These are phyloP conservation scores for Neogale vison DNA, from an alignment of 2,113 vertebrate genomes.

Conservation along the genomic window DNA sequence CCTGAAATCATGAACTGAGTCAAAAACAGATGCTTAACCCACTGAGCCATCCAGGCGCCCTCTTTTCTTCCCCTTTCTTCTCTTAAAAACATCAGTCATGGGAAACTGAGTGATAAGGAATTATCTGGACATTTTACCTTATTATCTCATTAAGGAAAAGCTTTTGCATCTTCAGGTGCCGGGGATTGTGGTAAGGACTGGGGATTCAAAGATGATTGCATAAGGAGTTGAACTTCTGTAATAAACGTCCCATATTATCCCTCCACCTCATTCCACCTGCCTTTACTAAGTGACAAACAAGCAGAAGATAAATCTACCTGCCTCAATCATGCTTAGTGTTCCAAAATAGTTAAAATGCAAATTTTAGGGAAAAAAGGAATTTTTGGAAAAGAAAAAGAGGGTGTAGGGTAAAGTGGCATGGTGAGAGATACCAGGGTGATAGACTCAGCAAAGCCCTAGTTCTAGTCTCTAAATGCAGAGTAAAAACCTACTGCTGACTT, in stretches of 20 bases:
- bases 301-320: background rate
- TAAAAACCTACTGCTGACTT: background rate
- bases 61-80: background rate
- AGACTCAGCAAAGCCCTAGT: background rate
- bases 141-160: background rate
- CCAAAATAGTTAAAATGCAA: background rate
- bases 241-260: background rate
- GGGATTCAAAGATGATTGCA: background rate
- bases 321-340: background rate
- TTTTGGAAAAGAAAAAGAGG: background rate
- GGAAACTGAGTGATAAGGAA: background rate
- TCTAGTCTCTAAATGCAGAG: background rate
- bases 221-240: background rate
- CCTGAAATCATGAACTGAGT: no score
- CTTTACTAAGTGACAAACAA: background rate
- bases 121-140: background rate
- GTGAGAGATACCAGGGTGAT: background rate
- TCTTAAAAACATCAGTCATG: background rate
- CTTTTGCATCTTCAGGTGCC: background rate
- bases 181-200: fast-evolving
- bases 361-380: background rate
- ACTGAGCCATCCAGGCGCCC: background rate
- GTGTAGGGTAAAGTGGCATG: fast-evolving
- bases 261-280: background rate
- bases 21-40: no score